Conservation (phyloP, 1,140 invertebrate species). For the Dendroctonus ponderosae region DNA sequence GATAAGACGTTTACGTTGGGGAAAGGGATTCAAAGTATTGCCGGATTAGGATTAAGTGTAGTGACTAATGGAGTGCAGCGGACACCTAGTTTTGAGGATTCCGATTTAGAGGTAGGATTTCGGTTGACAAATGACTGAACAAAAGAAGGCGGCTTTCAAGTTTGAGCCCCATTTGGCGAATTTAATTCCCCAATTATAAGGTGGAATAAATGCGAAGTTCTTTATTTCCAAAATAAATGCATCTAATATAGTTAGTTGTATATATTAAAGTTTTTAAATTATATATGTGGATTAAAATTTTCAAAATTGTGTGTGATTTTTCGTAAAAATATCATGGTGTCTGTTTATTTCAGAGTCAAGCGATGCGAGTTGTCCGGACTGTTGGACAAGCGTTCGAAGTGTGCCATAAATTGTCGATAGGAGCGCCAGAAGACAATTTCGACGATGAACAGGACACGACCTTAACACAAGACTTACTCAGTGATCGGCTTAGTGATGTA, state of each 20-base stretch:
- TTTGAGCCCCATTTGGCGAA: no score
- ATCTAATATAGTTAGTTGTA: no score
- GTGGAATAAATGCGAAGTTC: no score
- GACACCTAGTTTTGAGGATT: slow-evolving; percentile 42
- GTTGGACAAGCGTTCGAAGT: slow-evolving; percentile 99
- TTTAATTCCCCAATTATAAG: no score
- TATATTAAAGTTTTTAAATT: no score
- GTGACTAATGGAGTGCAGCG: slow-evolving; percentile 31
- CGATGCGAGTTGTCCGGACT: slow-evolving; percentile 94
- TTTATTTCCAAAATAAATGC: no score
- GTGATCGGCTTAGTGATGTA: slow-evolving; percentile 57
- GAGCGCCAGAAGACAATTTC: slow-evolving; percentile 55
- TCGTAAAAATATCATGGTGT: no score
- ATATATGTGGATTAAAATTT: neutral
- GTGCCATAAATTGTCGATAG: slow-evolving; percentile 86
- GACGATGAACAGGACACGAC: slow-evolving; percentile 64
- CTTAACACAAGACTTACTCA: slow-evolving; percentile 58
- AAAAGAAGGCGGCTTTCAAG: no score
- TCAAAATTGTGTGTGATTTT: neutral
- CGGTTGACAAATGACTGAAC: no score
- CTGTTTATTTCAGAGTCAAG: slow-evolving; percentile 80
- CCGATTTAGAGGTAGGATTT: slow-evolving; percentile 45
- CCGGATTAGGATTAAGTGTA: slow-evolving; percentile 27
- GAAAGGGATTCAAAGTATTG: slow-evolving; percentile 29
- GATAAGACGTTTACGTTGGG: slow-evolving; percentile 22